phyloP scores from a whole-genome alignment of 1,140 invertebrate species.

The Sesamia nonagrioides region DNA sequence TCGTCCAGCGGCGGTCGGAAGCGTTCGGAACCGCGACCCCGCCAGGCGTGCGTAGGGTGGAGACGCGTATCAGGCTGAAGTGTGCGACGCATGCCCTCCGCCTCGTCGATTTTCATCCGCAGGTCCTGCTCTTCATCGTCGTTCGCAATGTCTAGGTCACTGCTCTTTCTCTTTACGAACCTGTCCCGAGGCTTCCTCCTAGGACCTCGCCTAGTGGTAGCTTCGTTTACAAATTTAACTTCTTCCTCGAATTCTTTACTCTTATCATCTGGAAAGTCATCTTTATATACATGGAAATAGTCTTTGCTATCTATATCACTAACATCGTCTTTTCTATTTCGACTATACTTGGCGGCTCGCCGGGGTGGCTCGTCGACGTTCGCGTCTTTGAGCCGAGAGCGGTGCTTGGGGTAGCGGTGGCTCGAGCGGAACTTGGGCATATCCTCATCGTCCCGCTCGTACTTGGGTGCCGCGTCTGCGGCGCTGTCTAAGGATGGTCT shows the following conservation, averaged over 20 bases:
- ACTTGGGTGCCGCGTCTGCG: constrained; percentile 5
- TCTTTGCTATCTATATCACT: constrained; percentile 42
- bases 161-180: constrained; percentile 14
- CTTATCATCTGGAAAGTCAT: constrained; percentile 47
- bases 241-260: constrained; percentile 49
- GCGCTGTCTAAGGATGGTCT: constrained; percentile 9
- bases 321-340: constrained; percentile 31
- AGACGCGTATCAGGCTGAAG: neutral
- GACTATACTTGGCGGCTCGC: constrained; percentile 19
- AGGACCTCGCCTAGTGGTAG: constrained; percentile 54
- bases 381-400: constrained; percentile 52
- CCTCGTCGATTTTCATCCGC: neutral
- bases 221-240: constrained; percentile 32
- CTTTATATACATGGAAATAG: constrained; percentile 45
- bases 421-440: constrained; percentile 54
- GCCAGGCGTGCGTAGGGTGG: neutral
- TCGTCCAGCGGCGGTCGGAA: constrained; percentile 1
- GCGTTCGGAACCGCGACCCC: neutral
- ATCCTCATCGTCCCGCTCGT: constrained; percentile 56
- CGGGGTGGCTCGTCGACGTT: constrained; percentile 2
- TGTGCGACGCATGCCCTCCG: neutral
- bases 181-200: constrained; percentile 62
- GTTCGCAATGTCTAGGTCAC: constrained; percentile 6
- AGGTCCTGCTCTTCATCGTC: constrained; percentile 13
- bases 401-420: constrained; percentile 52